Evolutionary conservation across 2,888 invertebrate genomes (phyloP).

Genomic region (Omphaloscelis lunosa): DNA sequence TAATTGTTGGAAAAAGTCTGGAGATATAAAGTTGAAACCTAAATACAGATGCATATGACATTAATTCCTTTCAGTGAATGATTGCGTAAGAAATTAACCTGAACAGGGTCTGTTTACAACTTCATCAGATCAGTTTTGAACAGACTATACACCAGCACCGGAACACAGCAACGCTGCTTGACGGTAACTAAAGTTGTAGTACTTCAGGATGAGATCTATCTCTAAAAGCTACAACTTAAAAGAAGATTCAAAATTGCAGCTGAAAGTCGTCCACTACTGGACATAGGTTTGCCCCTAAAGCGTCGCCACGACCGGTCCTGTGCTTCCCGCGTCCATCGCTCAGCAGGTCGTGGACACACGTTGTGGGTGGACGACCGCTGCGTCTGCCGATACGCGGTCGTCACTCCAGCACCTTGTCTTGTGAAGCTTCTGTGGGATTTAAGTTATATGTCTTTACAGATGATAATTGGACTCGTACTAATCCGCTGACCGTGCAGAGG

Average conservation of each 20-base stretch:
- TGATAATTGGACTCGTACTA: slow-evolving; percentile 63
- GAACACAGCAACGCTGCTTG: background rate
- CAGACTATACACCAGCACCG: background rate
- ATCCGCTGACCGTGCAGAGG: slow-evolving; percentile 79
- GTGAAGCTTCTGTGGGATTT: background rate
- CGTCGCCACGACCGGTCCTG: background rate
- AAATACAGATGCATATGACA: background rate
- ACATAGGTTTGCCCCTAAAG: background rate
- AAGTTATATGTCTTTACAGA: slow-evolving; percentile 41
- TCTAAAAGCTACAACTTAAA: background rate
- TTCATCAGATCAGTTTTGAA: background rate
- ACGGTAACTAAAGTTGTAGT: background rate
- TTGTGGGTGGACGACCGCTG: background rate
- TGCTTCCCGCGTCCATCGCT: background rate
- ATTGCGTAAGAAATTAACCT: background rate
- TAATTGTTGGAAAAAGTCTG: background rate
- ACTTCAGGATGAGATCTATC: background rate
- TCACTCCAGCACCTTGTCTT: background rate
- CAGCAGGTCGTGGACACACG: background rate
- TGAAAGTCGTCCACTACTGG: background rate
- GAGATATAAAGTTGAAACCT: background rate
- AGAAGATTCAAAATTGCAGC: slow-evolving; percentile 13
- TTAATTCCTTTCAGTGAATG: background rate
- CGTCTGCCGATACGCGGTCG: background rate
- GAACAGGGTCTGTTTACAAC: background rate